phyloP scores from a whole-genome alignment of 2,113 vertebrate genomes.

The Xiphophorus couchianus region DNA sequence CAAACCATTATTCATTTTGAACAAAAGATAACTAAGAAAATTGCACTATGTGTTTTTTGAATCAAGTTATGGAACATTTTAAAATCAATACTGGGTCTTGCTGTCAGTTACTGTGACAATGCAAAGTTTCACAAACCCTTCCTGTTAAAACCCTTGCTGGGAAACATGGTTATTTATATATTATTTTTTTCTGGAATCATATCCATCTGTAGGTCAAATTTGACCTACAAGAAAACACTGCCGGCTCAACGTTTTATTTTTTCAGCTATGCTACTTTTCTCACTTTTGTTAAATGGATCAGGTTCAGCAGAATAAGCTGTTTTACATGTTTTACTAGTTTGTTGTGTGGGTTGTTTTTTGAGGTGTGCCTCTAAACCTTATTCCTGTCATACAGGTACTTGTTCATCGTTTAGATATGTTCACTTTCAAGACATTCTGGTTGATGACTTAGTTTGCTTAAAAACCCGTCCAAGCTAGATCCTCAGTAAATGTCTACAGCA shows the following conservation, averaged over 20 bases:
- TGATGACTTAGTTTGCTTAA: background rate
- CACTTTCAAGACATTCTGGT: background rate
- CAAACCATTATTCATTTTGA: background rate
- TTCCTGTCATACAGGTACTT: background rate
- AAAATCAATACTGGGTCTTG: too few species aligned
- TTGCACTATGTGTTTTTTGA: too few species aligned
- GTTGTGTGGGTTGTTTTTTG: too few species aligned
- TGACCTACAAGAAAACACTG: background rate
- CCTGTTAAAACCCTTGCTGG: background rate
- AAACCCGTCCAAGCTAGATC: background rate
- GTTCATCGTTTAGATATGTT: background rate
- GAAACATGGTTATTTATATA: background rate
- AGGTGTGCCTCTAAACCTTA: background rate
- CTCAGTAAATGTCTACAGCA: background rate
- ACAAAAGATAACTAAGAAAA: too few species aligned
- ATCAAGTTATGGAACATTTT: too few species aligned
- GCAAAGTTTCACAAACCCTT: background rate
- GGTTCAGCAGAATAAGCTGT: background rate
- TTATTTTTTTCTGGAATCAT: background rate
- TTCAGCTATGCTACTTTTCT: background rate
- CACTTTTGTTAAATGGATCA: background rate
- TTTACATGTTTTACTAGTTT: too few species aligned
- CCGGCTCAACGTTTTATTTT: background rate
- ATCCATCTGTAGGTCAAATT: background rate
- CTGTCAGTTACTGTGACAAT: too few species aligned